phyloP scores from a whole-genome alignment of 2,888 invertebrate species.

The Beris morrisii region DNA sequence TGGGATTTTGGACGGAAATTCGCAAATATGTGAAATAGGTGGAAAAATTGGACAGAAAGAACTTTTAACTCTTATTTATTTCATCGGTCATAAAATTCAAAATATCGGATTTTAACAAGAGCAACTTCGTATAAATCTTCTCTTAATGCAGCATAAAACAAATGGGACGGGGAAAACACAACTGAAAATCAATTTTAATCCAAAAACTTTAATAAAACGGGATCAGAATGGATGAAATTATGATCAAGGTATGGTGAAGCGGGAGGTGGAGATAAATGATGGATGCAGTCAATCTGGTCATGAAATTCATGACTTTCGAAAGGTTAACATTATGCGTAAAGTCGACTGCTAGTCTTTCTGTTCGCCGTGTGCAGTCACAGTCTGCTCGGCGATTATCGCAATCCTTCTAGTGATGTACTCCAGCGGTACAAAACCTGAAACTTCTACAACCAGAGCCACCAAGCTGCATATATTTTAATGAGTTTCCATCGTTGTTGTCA shows the following conservation, averaged over 20 bases:
- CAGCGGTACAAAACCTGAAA: too few relatives aligned
- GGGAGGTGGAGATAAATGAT: neutral
- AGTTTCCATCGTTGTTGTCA: constrained; percentile 25
- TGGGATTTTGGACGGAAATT: too few relatives aligned
- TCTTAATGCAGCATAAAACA: too few relatives aligned
- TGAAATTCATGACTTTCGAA: constrained; percentile 24
- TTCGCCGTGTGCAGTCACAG: too few relatives aligned
- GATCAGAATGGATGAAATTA: constrained; percentile 14
- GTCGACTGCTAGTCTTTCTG: too few relatives aligned
- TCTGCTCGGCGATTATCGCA: too few relatives aligned
- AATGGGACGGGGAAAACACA: neutral
- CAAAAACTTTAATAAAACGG: constrained; percentile 29
- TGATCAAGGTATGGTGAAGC: constrained; percentile 2
- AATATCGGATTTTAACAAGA: too few relatives aligned
- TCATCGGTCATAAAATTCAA: too few relatives aligned
- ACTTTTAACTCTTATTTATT: too few relatives aligned
- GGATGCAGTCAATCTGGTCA: constrained; percentile 23
- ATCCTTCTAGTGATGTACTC: too few relatives aligned
- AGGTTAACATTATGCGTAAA: constrained; percentile 11
- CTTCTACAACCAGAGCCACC: neutral
- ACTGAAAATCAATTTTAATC: constrained; percentile 19
- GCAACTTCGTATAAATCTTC: neutral
- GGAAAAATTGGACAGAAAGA: too few relatives aligned
- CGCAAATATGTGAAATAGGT: too few relatives aligned
- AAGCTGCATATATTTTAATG: constrained; percentile 26